Evolutionary conservation across 2,113 vertebrate genomes (phyloP), one percentile per base, ranked within the genome.

Genomic region (Chloebia gouldiae): DNA sequence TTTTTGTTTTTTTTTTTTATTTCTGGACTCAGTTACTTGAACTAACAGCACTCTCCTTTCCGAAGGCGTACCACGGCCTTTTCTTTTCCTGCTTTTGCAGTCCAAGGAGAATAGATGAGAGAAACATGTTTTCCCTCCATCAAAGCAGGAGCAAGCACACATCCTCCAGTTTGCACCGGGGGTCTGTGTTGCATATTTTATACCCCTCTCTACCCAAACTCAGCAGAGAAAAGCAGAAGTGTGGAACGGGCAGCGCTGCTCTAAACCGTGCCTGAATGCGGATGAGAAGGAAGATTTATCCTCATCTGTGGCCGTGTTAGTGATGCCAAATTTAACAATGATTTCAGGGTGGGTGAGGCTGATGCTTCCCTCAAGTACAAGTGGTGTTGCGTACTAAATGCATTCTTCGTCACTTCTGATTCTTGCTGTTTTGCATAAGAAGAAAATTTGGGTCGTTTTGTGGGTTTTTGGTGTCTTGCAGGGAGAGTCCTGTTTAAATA

Each of bases 211-310:
- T 66, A 10, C n/a, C 50, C 45, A 33, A 91, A 65, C 40, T 53
- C 63, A 60, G 59, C 23, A 50, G 73, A 87, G 84, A 80, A 53
- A 60, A 79, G 30, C 37, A 76, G 30, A 50, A 70, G 57, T 9
- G 64, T 23, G 27, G 87, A 92, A 47, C 28, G 27, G n/a, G 39
- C 44, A 81, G 49, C 1, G 8, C 20, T 30, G 77, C 9, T 50
- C n/a, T 27, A 61, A 84, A 60, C 33, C 0, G 2, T 0, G 0
- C 73, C 42, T 86, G 69, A 93, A 86, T 5, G 37, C 0, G 4
- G 54, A 87, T 96, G 68, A 92, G 60, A 84, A 33, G 47, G 69
- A 73, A 63, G 61, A 40, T 85, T 97, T 89, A 73, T 56, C 66
- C 54, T 59, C 59, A 35, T 69, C 50, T 80, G 6, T 7, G 33